Evolutionary conservation across 2,797 vertebrate species (phyloP).

Genomic region (Carcharodon carcharias): DNA sequence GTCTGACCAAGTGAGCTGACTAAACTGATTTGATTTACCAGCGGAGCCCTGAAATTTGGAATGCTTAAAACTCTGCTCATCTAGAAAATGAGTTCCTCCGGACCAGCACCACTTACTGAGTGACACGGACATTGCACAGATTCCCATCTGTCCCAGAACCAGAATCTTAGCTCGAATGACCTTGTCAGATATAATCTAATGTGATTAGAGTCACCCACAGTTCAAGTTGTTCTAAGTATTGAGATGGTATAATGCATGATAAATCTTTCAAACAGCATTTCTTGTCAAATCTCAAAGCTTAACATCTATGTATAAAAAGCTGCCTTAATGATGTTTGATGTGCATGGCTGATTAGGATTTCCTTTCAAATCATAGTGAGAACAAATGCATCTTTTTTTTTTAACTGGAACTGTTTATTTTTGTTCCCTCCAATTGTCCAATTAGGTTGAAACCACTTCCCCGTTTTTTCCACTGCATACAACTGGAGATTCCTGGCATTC

Average conservation of each 20-base stretch:
- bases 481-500: no score
- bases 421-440: not conserved
- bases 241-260: no score
- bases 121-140: not conserved
- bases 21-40: no score
- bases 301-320: not conserved
- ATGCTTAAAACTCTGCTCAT: not conserved
- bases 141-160: not conserved
- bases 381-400: not conserved
- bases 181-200: not conserved
- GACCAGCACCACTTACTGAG: not conserved
- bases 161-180: not conserved
- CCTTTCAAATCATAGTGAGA: not conserved
- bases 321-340: not conserved
- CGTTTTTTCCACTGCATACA: no score
- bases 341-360: not conserved
- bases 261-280: not conserved
- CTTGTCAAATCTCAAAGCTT: not conserved
- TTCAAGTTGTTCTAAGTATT: not conserved
- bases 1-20: no score
- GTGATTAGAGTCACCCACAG: not conserved
- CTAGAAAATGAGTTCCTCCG: not conserved
- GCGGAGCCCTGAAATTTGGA: no score
- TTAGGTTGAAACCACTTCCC: no score
- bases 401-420: not conserved